Conservation (phyloP, 2,797 vertebrate genomes). For the Artibeus lituratus region DNA sequence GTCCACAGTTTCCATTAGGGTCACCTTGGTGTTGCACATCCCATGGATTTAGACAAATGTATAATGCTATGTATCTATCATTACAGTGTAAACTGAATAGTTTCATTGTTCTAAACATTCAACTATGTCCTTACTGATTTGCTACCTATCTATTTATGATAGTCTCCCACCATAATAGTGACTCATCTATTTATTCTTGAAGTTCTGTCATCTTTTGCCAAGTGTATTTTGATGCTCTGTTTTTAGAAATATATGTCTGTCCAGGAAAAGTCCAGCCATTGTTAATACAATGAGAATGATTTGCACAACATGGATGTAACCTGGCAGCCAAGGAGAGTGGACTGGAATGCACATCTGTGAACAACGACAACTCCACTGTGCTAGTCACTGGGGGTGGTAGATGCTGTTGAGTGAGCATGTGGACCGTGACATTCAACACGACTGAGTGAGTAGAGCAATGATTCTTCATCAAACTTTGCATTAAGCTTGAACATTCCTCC, state of each 20-base stretch:
- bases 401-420: background rate
- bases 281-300: background rate
- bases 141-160: background rate
- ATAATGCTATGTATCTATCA: background rate
- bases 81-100: background rate
- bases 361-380: background rate
- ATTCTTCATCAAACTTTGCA: no score
- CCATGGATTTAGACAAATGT: background rate
- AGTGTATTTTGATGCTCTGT: background rate
- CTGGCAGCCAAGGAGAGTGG: background rate
- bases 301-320: background rate
- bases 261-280: background rate
- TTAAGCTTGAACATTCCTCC: no score
- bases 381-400: background rate
- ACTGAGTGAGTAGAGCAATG: no score
- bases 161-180: background rate
- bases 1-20: background rate
- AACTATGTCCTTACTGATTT: background rate
- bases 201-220: background rate
- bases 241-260: background rate
- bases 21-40: background rate
- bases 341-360: background rate
- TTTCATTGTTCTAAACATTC: background rate
- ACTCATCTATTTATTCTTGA: background rate
- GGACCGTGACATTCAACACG: background rate